These are phyloP conservation scores for Lophochroa leadbeateri DNA, from an alignment of 2,113 vertebrate species.

Conservation along the genomic window DNA sequence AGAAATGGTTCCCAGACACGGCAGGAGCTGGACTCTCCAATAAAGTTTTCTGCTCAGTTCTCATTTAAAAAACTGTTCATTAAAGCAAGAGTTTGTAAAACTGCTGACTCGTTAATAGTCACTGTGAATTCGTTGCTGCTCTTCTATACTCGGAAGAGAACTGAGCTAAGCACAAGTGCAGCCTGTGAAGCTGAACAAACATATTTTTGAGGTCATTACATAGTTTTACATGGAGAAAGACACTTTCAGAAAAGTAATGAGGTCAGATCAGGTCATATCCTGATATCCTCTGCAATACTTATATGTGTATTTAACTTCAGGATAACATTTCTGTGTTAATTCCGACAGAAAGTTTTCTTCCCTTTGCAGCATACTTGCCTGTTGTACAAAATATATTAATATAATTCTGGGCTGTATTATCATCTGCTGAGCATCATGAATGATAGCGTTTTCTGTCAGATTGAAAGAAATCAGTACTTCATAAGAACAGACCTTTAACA, in stretches of 20 bases:
- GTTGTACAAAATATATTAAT: not conserved
- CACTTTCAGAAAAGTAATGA: not conserved
- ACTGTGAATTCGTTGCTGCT: not conserved
- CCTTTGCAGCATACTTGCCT: not conserved
- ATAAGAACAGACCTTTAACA: not conserved
- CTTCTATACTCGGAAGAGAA: not conserved
- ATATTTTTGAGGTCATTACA: not conserved
- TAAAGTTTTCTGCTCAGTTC: not conserved
- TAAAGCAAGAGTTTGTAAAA: not conserved
- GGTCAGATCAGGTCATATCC: not conserved
- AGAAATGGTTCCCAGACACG: not conserved
- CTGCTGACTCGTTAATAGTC: not conserved
- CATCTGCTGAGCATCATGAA: not conserved
- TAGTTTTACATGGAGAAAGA: not conserved
- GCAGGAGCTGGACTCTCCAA: not conserved
- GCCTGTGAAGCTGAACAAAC: not conserved
- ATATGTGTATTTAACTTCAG: not conserved
- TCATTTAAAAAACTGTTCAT: not conserved
- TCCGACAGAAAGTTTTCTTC: not conserved
- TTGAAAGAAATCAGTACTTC: not conserved
- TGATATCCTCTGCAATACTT: not conserved
- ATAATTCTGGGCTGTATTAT: not conserved
- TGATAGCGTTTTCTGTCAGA: not conserved
- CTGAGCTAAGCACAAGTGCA: not conserved
- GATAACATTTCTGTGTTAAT: not conserved